Evolutionary conservation across 2,113 vertebrate genomes (phyloP), one percentile per base, ranked within the genome.

Genomic region (Brachionichthys hirsutus): DNA sequence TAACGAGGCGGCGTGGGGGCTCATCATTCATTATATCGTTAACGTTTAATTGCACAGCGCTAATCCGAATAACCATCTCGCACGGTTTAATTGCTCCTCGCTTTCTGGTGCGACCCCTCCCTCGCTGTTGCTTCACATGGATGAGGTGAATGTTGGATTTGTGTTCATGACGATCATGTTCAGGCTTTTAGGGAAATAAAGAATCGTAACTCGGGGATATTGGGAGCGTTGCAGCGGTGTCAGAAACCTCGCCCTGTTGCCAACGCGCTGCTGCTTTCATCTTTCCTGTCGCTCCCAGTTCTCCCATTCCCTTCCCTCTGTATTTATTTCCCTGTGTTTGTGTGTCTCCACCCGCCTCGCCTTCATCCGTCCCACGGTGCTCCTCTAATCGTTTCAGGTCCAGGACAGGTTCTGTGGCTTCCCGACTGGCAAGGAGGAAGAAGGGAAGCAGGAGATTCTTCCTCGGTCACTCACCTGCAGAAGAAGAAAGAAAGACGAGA

Each of bases 11-110:
- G 54, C 65, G 70, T 44, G 51, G 68, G 55, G 70, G 51, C 77
- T 78, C 77, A 80, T 85, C 76, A 77, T 78, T 87, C 81, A 85
- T 85, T 70, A 83, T 63, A 76, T 85, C 80, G 78, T 82, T 84
- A 85, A 67, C 81, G 72, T 81, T 87, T 78, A 79, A 88, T 86
- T 82, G 62, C 77, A 80, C 77, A 38, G 54, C 76, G 79, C 77
- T 80, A 84, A 83, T 85, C 77, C 78, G 82, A 84, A 82, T 82
- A 81, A 79, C 77, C 63, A 81, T 81, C 79, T 74, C 53, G 36
- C 56, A 54, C 49, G 11, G 52, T 82, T 78, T 82, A 85, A 85
- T 78, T 56, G 62, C 48, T 60, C 75, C 63, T 75, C 77, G 72
- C 52, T 76, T 82, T 76, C 52, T 56, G 52, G 40, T 49, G 43